phyloP scores from a whole-genome alignment of 2,113 vertebrate genomes.

The Sebastes schlegelii region DNA sequence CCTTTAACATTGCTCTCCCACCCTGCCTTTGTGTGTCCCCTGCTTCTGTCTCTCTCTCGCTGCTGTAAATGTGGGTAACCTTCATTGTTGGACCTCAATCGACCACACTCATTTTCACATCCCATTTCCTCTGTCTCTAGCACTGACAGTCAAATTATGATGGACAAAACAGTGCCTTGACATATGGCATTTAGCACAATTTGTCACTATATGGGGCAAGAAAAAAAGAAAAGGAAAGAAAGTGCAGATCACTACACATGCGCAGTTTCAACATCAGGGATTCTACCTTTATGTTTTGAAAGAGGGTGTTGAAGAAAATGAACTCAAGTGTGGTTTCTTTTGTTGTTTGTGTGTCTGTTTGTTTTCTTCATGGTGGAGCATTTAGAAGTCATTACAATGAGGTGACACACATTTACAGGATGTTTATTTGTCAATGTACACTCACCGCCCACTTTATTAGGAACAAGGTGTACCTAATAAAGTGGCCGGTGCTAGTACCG shows the following conservation, averaged over 20 bases:
- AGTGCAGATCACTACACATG: slow-evolving; percentile 8
- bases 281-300: background rate
- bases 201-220: slow-evolving; percentile 46
- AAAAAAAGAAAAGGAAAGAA: slow-evolving; percentile 8
- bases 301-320: background rate
- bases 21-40: slow-evolving; percentile 70
- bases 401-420: background rate
- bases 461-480: too few relatives aligned
- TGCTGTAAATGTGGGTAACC: slow-evolving; percentile 66
- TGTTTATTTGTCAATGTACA: background rate
- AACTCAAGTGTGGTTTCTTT: background rate
- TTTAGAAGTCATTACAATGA: background rate
- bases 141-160: slow-evolving; percentile 78
- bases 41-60: slow-evolving; percentile 48
- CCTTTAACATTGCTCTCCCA: slow-evolving; percentile 72
- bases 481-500: too few relatives aligned
- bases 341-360: background rate
- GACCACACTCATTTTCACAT: slow-evolving; percentile 79
- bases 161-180: slow-evolving; percentile 65
- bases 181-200: slow-evolving; percentile 66
- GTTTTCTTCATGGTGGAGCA: background rate
- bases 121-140: slow-evolving; percentile 78
- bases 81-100: slow-evolving; percentile 70
- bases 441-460: too few relatives aligned
- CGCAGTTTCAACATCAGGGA: background rate